Evolutionary conservation across 2,888 invertebrate species (phyloP), one percentile per base, ranked within the genome.

Genomic region (Callyntrura sp.): DNA sequence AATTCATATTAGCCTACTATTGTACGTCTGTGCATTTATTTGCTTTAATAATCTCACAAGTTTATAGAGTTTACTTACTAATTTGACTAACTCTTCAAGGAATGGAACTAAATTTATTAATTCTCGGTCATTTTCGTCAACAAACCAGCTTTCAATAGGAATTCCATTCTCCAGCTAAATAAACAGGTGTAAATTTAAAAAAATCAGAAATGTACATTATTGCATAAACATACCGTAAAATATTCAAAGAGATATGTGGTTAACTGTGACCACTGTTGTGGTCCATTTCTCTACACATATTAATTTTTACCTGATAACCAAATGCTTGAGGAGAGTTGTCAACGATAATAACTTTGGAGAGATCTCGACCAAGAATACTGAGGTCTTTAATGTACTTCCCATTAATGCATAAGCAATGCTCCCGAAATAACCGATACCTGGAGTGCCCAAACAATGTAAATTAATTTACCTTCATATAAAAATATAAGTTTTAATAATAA

Each of bases 351-450:
- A 97, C 97, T 95, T 97, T 97, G 25, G 98, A 96, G 92, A 99
- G 95, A 95, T 99, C 99, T 70, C 99, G 95, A 14, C 98, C 98
- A 78, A 99, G 96, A 93, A 99, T 98, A 11, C 97, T 97, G 86
- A 99, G 96, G 95, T 99, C 99, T 94, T 99, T 99, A 91, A 99
- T 98, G 94, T 99, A 99, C 95, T 98, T 98, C 1, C 98, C 98
- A 95, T 98, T 98, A 48, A 99, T 98, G 93, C 98, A 97, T 0
- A 98, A 97, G 94, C 99, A 99, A 94, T 99, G 99, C 94, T 99
- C 99, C 90, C 99, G 96, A 95, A 98, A 99, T 92, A 99, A 95
- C 85, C 99, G 96, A 94, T 68, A 68, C n/a, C 68, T 68, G 68
- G 14, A 45, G 45, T 62, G 23, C 17, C 6, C 62, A 17, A 62